Base-by-base conservation (phyloP, 1,140 invertebrate species). In the Luehdorfia chinensis region DNA sequence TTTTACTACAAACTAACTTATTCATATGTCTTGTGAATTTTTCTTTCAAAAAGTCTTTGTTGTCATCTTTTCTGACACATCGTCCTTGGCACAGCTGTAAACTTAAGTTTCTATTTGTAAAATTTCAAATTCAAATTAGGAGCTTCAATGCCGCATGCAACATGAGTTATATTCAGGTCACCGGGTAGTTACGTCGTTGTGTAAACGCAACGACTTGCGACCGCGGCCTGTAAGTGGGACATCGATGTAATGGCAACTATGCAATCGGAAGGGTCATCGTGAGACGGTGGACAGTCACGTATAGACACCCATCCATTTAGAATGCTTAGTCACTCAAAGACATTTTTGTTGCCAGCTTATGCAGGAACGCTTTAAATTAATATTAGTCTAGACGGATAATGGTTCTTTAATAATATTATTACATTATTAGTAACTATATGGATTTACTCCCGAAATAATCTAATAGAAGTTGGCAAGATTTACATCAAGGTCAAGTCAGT, bases 21-120 rank as follows among this genome's bases (percentile, higher is more conserved):
- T n/a, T n/a, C n/a, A n/a, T n/a, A n/a, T n/a, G n/a, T n/a, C n/a
- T n/a, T n/a, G n/a, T n/a, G n/a, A n/a, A n/a, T n/a, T n/a, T n/a
- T n/a, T n/a, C n/a, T n/a, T n/a, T n/a, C n/a, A n/a, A n/a, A n/a
- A n/a, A n/a, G n/a, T n/a, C n/a, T n/a, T n/a, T n/a, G n/a, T n/a
- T n/a, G n/a, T 12, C 16, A 23, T 21, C 23, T 4, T 9, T 14
- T 47, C 8, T 2, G n/a, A 28, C 14, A 9, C 45, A 55, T 51
- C 14, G 57, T 57, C 69, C 69, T 73, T 73, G 69, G 70, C 64
- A 58, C 47, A 19, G 21, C 44, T 28, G 46, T 45, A 41, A 39
- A 56, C 55, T 49, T 45, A 27, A 45, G 47, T 66, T 71, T 69
- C 60, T 56, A 62, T 59, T 73, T 69, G 55, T 60, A 58, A 60